Conservation (phyloP, 2,113 vertebrate genomes). For the Motacilla tschutschensis region DNA sequence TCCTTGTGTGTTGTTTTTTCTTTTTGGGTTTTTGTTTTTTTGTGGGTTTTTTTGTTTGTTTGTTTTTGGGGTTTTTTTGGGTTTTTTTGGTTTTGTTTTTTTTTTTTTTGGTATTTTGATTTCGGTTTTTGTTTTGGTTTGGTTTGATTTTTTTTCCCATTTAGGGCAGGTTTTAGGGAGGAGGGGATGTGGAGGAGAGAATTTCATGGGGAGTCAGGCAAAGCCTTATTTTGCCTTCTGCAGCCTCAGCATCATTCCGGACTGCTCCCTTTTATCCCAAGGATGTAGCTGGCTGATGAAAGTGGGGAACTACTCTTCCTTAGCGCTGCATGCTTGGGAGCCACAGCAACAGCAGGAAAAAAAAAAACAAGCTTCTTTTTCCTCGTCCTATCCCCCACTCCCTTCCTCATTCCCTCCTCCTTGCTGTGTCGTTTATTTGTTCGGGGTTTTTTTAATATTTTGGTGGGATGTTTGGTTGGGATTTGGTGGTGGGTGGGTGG, state of each 20-base stretch:
- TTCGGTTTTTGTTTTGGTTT: neutral
- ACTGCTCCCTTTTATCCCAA: conserved; percentile 48
- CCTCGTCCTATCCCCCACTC: neutral
- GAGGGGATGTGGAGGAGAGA: conserved; percentile 15
- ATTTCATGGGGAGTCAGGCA: conserved; percentile 30
- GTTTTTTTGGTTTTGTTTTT: neutral
- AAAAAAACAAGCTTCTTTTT: neutral
- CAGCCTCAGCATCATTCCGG: conserved; percentile 50
- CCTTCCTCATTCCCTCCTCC: neutral
- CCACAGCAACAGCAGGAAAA: neutral
- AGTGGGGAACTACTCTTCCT: conserved; percentile 43
- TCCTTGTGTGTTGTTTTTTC: conserved; percentile 27
- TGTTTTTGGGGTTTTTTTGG: too few relatives aligned
- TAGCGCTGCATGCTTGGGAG: conserved; percentile 20
- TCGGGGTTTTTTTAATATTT: neutral
- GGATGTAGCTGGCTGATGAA: conserved; percentile 38
- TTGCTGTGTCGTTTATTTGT: neutral
- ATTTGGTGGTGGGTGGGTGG: neutral
- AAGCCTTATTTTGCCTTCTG: conserved; percentile 40
- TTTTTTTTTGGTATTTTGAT: neutral
- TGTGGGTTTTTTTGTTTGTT: neutral
- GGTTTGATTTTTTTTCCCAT: neutral
- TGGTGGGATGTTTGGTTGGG: neutral
- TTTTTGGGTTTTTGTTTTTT: neutral
- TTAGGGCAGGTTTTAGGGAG: conserved; percentile 14